Percentiles rank a stretch among this genome's conserved stretches.
phyloP scores from a whole-genome alignment of 2,797 vertebrate species.

The Sebastes wilsoni region DNA sequence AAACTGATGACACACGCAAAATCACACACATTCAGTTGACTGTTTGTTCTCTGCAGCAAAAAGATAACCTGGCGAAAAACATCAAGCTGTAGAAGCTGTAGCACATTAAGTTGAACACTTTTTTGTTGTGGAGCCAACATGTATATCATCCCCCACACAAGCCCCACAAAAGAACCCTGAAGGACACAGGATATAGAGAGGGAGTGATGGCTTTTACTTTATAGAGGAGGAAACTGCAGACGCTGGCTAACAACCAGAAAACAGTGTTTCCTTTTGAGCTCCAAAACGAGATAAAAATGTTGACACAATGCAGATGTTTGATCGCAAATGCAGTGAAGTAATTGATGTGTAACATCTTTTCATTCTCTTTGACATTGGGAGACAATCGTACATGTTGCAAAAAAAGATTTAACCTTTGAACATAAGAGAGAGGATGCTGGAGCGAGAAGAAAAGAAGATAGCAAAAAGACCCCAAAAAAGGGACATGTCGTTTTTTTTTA shows the following conservation, averaged over 20 bases:
- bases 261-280: background rate
- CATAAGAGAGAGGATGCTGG: background rate
- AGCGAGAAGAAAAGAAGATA: background rate
- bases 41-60: background rate
- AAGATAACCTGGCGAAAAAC: background rate
- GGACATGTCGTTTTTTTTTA: background rate
- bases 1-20: conserved; percentile 19
- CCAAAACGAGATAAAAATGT: background rate
- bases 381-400: background rate
- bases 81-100: background rate
- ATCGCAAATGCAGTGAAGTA: background rate
- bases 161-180: background rate
- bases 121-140: conserved; percentile 11
- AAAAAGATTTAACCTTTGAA: conserved; percentile 1
- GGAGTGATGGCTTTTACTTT: conserved; percentile 18
- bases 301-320: conserved; percentile 7
- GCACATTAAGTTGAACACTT: background rate
- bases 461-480: background rate
- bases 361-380: background rate
- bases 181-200: conserved; percentile 7
- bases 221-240: background rate
- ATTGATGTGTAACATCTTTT: background rate
- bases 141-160: conserved; percentile 17
- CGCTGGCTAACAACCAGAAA: background rate
- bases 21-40: background rate